Conservation (phyloP, 64 coral and sea anemone genomes). For the Trachythela sp. region DNA sequence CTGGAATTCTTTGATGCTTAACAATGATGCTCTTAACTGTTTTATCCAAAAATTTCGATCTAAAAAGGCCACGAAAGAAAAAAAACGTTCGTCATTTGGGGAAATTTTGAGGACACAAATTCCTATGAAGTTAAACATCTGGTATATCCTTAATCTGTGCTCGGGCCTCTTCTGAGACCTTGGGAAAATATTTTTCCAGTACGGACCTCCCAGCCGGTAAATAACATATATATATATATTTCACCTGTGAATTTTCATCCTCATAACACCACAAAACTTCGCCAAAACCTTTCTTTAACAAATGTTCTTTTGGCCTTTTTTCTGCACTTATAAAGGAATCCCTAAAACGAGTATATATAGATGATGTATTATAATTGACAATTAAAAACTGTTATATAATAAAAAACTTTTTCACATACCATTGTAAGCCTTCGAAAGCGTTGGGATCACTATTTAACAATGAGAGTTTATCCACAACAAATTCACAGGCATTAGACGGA, state of each 20-base stretch:
- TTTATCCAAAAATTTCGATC: too few species aligned
- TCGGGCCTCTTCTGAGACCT: too few species aligned
- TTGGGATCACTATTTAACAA: constrained; percentile 50
- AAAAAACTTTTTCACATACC: constrained; percentile 31
- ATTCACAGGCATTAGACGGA: constrained; percentile 70
- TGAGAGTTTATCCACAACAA: constrained; percentile 76
- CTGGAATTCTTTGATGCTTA: background rate
- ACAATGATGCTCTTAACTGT: too few species aligned
- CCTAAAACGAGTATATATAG: constrained; percentile 35
- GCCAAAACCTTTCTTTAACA: constrained; percentile 48
- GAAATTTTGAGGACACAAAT: too few species aligned
- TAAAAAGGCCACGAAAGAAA: too few species aligned
- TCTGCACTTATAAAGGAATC: constrained; percentile 82
- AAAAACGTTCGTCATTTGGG: too few species aligned
- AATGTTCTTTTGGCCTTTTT: constrained; percentile 45
- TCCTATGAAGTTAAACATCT: too few species aligned
- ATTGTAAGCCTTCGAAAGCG: constrained; percentile 69
- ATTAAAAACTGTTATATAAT: background rate
- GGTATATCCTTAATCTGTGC: too few species aligned
- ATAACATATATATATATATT: background rate
- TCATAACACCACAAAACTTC: constrained; percentile 98
- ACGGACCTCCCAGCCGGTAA: too few species aligned
- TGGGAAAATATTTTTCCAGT: too few species aligned
- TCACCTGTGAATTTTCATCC: constrained; percentile 99
- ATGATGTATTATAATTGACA: background rate